Conservation (phyloP, 2,113 vertebrate genomes). For the Euleptes europaea region DNA sequence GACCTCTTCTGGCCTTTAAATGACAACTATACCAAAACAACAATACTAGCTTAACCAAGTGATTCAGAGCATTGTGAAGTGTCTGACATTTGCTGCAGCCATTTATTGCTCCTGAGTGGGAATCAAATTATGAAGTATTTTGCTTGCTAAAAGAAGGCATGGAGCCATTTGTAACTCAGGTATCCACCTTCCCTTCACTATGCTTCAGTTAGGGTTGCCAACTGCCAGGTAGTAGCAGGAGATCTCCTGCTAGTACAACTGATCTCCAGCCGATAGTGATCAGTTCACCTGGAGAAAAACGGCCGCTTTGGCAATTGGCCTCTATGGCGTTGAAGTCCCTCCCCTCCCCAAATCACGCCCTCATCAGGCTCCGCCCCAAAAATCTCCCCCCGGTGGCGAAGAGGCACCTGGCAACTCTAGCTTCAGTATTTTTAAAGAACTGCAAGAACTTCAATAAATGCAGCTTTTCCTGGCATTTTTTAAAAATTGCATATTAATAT, state of each 20-base stretch:
- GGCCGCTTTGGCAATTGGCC: too few relatives aligned
- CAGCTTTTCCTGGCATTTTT: neutral
- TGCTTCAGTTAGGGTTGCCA: too few relatives aligned
- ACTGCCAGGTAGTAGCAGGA: too few relatives aligned
- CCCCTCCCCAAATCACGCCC: too few relatives aligned
- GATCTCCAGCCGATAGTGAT: too few relatives aligned
- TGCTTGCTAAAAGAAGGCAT: neutral
- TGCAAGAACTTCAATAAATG: neutral
- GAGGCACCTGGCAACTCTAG: too few relatives aligned
- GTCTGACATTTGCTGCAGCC: constrained; percentile 5
- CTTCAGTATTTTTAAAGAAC: neutral
- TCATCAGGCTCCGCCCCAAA: too few relatives aligned
- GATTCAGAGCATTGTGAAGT: neutral
- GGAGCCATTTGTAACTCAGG: neutral
- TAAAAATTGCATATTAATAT: neutral
- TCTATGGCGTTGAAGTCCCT: too few relatives aligned
- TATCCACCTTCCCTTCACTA: neutral
- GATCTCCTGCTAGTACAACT: too few relatives aligned
- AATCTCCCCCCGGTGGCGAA: too few relatives aligned
- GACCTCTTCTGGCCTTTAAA: constrained; percentile 10
- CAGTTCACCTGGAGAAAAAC: too few relatives aligned
- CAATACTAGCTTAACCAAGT: neutral
- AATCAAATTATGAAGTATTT: neutral
- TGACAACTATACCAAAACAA: neutral
- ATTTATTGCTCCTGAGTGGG: neutral